Base-by-base conservation (phyloP, 2,113 vertebrate species). In the Butorides virescens region DNA sequence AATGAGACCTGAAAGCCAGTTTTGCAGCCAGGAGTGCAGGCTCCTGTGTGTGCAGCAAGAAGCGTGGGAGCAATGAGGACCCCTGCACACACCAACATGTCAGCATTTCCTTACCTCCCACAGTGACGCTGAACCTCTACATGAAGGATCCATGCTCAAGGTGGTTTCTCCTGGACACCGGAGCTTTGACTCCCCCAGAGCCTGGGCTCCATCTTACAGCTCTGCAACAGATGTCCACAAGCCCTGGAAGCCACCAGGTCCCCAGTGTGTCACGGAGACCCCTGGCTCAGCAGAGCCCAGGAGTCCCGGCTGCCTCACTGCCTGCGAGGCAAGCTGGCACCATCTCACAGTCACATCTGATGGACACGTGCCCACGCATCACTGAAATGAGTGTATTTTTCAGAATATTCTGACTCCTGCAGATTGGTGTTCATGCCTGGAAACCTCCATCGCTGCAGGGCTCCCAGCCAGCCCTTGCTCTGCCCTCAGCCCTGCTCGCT, bases 341-440 rank as follows among this genome's bases (percentile, higher is more conserved):
- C n/a, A 50, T n/a, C 66, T 82, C 3, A 2, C 34, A 26, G 42
- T 67, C 52, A 49, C 4, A 5, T 30, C 29, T 37, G 66, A 49
- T 4, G 6, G 32, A 59, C 0, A 0, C 1, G 2, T 68, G 58
- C 22, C 27, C 20, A n/a, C 0, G 3, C 5, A 9, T 75, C 7
- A 20, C 14, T 85, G 71, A 90, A 67, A 63, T 32, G 1, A n/a
- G n/a, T 25, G 25, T 15, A 22, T 80, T 76, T 83, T 62, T 20
- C 39, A 58, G 46, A 52, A 62, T 65, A 5, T 79, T 68, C 39
- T 52, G 34, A 7, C 65, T 89, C 30, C 49, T 30, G 27, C 36
- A 73, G 46, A 12, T 32, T 39, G 30, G 27, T 16, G 2, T 37
- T 59, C 9, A 27, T 44, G 27, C 36, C 71, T 88, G 75, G 36